phyloP scores from a whole-genome alignment of 2,888 invertebrate genomes.

The Metopia argyrocephala region DNA sequence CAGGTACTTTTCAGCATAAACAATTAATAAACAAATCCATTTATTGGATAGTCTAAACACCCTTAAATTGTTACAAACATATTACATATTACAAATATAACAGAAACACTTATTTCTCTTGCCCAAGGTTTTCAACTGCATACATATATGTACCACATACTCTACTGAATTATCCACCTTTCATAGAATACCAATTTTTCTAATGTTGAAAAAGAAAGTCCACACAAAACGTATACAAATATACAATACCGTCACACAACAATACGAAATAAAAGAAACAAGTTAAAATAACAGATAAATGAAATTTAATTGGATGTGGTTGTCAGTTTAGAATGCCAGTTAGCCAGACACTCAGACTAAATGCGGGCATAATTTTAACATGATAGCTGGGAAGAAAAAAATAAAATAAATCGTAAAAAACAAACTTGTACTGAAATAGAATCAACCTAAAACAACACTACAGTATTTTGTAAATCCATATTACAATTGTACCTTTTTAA shows the following conservation, averaged over 20 bases:
- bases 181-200: no score
- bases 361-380: conserved; percentile 42
- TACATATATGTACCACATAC: no score
- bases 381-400: conserved; percentile 18
- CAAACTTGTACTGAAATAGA: background rate
- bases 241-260: background rate
- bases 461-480: background rate
- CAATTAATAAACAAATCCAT: no score
- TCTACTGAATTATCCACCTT: no score
- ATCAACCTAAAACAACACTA: background rate
- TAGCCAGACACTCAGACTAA: conserved; percentile 28
- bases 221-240: background rate
- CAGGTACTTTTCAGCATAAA: no score
- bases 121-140: no score
- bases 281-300: conserved; percentile 46
- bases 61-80: no score
- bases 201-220: conserved; percentile 1
- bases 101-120: no score
- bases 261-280: background rate
- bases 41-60: no score
- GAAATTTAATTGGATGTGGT: conserved; percentile 67
- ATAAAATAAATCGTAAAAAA: background rate
- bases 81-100: no score
- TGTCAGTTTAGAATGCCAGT: conserved; percentile 52
- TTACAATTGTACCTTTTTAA: conserved; percentile 11